Base-by-base conservation (phyloP, 2,888 invertebrate species). In the Nephrotoma appendiculata region DNA sequence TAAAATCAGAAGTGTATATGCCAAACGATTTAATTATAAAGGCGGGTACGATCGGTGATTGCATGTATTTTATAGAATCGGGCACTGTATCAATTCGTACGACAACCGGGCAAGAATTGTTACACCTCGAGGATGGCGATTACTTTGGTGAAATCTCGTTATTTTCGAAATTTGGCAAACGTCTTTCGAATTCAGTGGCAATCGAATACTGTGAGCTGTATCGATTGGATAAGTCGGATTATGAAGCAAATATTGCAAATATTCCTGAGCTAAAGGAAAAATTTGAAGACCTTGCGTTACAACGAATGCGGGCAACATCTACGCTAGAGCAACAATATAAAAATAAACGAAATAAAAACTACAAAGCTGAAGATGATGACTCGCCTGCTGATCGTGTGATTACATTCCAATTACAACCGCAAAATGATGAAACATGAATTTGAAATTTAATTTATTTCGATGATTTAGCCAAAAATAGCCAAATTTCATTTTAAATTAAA, bases 71-170 rank as follows among this genome's bases (percentile, higher is more conserved):
- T 89, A 91, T 95, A 42, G 92, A 93, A 0, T 92, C 91, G 71
- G 95, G 95, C 11, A 94, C 94, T 0, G 94, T 95, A 0, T 93
- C 93, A 9, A 92, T 94, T 5, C 92, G 92, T 86, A 94, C 94
- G 0, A 90, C 93, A 12, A 93, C 93, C n/a, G 94, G 94, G 41
- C 92, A 92, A 88, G 95, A 94, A 92, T 93, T 94, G 12, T 90
- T 90, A 86, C 92, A 92, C 88, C 89, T 94, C 48, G 92, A 93
- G 89, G 94, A 94, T 88, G 94, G 94, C 0, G 93, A 91, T 43
- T 91, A 92, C 88, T 93, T 93, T 88, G 93, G 93, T 0, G 93
- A 93, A 89, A 90, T 91, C 83, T 91, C 92, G 9, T 88, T 93
- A 84, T 48, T 48, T 48, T 42, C 42, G 12, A 19, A 41, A 41